A percentile compares a stretch with the other conserved stretches of the same genome.
phyloP scores from a whole-genome alignment of 2,888 invertebrate species.

The Copidosoma aretas region DNA sequence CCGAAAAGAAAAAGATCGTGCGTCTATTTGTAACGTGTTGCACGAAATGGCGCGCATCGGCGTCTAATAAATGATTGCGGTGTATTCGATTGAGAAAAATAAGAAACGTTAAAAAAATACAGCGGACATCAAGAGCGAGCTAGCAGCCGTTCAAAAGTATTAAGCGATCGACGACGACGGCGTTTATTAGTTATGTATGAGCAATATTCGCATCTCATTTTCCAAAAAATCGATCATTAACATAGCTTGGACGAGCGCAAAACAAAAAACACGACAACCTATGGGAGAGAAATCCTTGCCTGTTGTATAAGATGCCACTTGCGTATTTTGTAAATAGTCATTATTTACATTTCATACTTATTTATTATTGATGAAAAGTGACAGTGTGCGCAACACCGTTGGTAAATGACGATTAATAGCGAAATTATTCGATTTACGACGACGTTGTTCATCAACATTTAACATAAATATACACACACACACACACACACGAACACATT shows the following conservation, averaged over 20 bases:
- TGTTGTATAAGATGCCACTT: constrained; percentile 58
- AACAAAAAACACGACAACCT: not conserved
- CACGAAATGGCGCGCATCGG: constrained; percentile 26
- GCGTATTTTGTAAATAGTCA: constrained; percentile 61
- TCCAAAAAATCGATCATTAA: not conserved
- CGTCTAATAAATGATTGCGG: constrained; percentile 4
- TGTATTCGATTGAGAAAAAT: too few relatives aligned
- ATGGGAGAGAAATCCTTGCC: constrained; percentile 50
- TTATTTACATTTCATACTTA: constrained; percentile 61
- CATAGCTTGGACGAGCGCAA: not conserved
- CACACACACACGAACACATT: too few relatives aligned
- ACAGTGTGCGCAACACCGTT: constrained; percentile 23
- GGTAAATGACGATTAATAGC: too few relatives aligned
- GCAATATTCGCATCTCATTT: constrained; percentile 16
- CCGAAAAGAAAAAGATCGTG: not conserved
- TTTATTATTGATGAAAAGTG: constrained; percentile 54
- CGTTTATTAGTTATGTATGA: constrained; percentile 36
- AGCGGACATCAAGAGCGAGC: too few relatives aligned
- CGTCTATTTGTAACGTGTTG: constrained; percentile 23
- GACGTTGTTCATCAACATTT: constrained; percentile 34
- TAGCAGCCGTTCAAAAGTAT: constrained; percentile 53
- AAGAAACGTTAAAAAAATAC: too few relatives aligned
- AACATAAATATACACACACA: constrained; percentile 9
- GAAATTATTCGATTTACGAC: too few relatives aligned
- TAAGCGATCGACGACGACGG: constrained; percentile 41